Conservation (phyloP, 2,797 vertebrate genomes). For the Artibeus jamaicensis region DNA sequence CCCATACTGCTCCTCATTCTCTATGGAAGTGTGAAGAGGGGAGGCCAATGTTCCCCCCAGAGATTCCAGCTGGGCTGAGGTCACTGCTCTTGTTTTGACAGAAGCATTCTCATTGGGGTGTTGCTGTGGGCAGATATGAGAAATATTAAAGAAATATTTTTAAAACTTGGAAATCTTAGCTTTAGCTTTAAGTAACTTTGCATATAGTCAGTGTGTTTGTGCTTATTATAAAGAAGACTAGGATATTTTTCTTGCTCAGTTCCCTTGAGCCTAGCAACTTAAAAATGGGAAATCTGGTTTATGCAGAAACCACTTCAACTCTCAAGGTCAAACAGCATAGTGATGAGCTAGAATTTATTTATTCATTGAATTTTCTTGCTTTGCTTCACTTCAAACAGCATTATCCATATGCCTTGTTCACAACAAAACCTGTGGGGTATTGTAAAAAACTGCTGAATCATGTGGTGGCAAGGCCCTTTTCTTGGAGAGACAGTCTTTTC, state of each 20-base stretch:
- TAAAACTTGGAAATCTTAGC: not conserved
- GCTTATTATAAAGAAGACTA: slow-evolving; percentile 11
- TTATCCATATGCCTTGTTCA: not conserved
- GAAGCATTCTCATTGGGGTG: not conserved
- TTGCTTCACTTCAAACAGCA: not conserved
- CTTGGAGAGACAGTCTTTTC: not conserved
- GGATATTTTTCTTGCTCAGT: not conserved
- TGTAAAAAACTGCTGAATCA: not conserved
- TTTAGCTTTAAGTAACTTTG: slow-evolving; percentile 38
- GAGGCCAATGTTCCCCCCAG: not conserved
- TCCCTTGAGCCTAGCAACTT: not conserved
- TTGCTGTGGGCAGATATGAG: not conserved
- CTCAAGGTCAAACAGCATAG: slow-evolving; percentile 31
- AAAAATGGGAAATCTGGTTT: not conserved
- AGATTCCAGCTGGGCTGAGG: not conserved
- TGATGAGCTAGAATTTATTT: slow-evolving; percentile 25
- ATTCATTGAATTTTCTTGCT: slow-evolving; percentile 23
- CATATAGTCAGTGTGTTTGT: not conserved
- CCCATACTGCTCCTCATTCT: not conserved
- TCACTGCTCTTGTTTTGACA: not conserved
- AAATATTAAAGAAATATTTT: not conserved
- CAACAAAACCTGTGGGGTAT: not conserved
- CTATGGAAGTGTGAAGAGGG: not conserved
- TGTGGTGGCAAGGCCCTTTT: not conserved
- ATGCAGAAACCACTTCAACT: not conserved